Conservation (phyloP, 2,797 vertebrate species). For the Microcaecilia unicolor region DNA sequence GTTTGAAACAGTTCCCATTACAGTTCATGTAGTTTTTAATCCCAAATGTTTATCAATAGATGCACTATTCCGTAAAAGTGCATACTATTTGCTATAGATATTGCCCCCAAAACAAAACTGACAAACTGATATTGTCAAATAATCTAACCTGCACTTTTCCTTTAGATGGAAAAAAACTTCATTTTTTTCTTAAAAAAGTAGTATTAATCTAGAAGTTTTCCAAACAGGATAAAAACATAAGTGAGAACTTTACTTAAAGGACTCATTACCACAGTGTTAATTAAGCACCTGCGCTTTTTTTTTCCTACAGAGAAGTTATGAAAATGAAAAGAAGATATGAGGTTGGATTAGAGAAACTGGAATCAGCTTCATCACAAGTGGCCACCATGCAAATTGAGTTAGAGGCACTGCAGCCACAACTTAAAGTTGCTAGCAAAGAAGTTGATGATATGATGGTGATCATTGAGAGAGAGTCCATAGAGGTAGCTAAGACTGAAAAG, state of each 20-base stretch:
- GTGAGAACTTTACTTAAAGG: too few relatives aligned
- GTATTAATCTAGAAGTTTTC: too few relatives aligned
- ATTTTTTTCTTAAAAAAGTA: too few relatives aligned
- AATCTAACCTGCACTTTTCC: too few relatives aligned
- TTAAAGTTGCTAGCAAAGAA: constrained; percentile 68
- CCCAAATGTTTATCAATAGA: too few relatives aligned
- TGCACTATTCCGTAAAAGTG: too few relatives aligned
- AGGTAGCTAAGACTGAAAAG: constrained; percentile 78
- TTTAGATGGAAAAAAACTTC: too few relatives aligned
- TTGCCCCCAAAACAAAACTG: too few relatives aligned
- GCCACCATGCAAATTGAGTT: constrained; percentile 73
- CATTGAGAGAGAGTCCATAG: constrained; percentile 73
- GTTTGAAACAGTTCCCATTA: too few relatives aligned
- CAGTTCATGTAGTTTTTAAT: too few relatives aligned
- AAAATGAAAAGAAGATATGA: constrained; percentile 75
- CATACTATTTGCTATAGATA: too few relatives aligned
- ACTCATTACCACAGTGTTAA: background rate
- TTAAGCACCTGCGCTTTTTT: background rate
- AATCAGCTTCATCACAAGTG: constrained; percentile 76
- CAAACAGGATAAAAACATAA: background rate
- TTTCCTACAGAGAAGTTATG: constrained; percentile 67
- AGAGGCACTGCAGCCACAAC: constrained; percentile 78
- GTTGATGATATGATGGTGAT: constrained; percentile 79
- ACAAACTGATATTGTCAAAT: too few relatives aligned
- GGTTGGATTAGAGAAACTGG: constrained; percentile 77